Conservation (phyloP, 2,888 invertebrate genomes). For the Ormia ochracea region DNA sequence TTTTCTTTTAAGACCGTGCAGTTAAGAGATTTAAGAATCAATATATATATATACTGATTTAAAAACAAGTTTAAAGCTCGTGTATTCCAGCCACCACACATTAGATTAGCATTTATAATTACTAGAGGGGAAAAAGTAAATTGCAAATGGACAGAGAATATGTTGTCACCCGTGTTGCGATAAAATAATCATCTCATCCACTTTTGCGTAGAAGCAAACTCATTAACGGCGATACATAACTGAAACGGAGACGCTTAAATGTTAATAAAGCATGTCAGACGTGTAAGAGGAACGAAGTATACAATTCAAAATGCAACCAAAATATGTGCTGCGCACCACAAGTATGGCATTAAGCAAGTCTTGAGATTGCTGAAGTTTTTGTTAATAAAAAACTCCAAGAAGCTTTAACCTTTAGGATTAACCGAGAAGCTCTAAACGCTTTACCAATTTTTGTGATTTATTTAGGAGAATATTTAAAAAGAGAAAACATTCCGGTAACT, state of each 20-base stretch:
- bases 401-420: no score
- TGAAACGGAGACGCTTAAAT: conserved; percentile 26
- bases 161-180: conserved; percentile 55
- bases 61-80: conserved; percentile 41
- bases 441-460: no score
- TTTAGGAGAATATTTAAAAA: no score
- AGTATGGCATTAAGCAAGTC: conserved; percentile 42
- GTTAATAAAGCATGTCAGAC: conserved; percentile 57
- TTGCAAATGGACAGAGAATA: conserved; percentile 44
- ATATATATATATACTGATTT: neutral
- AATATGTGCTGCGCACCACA: conserved; percentile 30
- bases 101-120: conserved; percentile 59
- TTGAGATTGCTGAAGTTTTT: neutral
- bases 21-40: conserved; percentile 4
- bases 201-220: conserved; percentile 23
- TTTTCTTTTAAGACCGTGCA: conserved; percentile 16
- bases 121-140: conserved; percentile 15
- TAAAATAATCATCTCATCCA: conserved; percentile 49
- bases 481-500: no score
- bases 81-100: conserved; percentile 35
- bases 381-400: neutral
- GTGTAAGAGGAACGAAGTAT: neutral
- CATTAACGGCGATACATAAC: neutral
- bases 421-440: no score
- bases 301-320: neutral